Percentiles rank a stretch among this genome's conserved stretches.
Evolutionary conservation across 2,797 vertebrate genomes (phyloP).

Genomic region (Brachyrhaphis roseni): DNA sequence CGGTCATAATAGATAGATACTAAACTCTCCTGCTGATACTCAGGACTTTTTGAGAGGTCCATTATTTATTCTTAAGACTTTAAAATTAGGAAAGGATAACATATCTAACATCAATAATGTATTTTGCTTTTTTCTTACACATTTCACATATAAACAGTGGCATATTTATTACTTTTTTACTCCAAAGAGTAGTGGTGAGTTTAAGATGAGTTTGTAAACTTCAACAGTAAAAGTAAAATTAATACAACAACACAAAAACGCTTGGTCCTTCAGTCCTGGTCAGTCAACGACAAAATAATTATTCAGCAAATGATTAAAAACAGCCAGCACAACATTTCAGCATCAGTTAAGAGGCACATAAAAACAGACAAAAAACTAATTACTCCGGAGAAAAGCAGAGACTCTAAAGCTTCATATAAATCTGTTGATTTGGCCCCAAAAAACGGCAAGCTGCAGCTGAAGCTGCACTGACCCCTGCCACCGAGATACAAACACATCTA

Average conservation of each 20-base stretch:
- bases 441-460: conserved; percentile 45
- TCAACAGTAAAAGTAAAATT: conserved; percentile 5
- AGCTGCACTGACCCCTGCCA: conserved; percentile 17
- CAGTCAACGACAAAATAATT: conserved; percentile 16
- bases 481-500: conserved; percentile 19
- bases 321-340: conserved; percentile 39
- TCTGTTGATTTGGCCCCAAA: conserved; percentile 53
- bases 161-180: conserved; percentile 2
- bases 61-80: neutral
- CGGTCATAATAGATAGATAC: neutral
- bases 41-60: neutral
- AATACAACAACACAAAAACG: conserved; percentile 13
- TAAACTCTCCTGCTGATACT: conserved; percentile 2
- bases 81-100: conserved; percentile 7
- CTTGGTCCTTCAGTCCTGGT: conserved; percentile 13
- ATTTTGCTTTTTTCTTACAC: conserved; percentile 7
- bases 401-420: conserved; percentile 39
- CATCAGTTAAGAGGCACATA: conserved; percentile 38
- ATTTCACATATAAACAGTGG: conserved; percentile 34
- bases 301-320: conserved; percentile 12
- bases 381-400: conserved; percentile 9
- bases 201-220: conserved; percentile 6
- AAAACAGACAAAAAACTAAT: neutral
- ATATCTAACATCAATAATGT: conserved; percentile 5
- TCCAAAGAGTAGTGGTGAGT: conserved; percentile 14